phyloP scores from a whole-genome alignment of 2,797 vertebrate genomes.

The Botia kubotai region DNA sequence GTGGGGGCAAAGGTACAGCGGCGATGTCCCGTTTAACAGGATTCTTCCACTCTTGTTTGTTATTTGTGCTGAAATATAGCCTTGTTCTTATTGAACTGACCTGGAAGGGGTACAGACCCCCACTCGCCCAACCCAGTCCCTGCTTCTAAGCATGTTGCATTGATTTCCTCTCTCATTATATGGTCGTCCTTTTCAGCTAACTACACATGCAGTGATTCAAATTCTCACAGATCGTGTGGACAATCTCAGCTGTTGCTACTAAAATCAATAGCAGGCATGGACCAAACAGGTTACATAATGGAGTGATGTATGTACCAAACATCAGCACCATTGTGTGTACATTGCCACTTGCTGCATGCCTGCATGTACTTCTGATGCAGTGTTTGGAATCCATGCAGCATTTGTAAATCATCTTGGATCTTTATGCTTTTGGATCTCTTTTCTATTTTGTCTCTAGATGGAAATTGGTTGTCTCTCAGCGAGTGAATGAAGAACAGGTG shows the following conservation, averaged over 20 bases:
- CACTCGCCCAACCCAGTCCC: background rate
- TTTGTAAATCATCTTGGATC: background rate
- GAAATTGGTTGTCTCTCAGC: conserved; percentile 17
- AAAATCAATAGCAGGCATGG: conserved; percentile 47
- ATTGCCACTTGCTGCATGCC: background rate
- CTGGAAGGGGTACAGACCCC: conserved; percentile 1
- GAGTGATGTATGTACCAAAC: background rate
- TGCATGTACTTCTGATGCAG: background rate
- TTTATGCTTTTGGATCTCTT: too few species aligned
- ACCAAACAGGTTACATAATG: conserved; percentile 11
- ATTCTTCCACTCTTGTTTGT: background rate
- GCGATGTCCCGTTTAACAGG: conserved; percentile 28
- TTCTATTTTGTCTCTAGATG: background rate
- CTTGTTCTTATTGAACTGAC: conserved; percentile 10
- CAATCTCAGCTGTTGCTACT: conserved; percentile 14
- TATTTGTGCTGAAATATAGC: conserved; percentile 23
- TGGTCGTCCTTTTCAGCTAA: conserved; percentile 17
- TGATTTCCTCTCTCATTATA: conserved; percentile 54
- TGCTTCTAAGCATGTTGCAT: conserved; percentile 36
- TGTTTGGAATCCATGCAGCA: background rate
- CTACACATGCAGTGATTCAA: conserved; percentile 40
- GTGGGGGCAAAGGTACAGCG: conserved; percentile 4
- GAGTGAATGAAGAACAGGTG: conserved; percentile 23
- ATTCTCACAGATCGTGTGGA: conserved; percentile 38
- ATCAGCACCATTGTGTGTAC: conserved; percentile 3